Evolutionary conservation across 92 coral and sea anemone genomes (phyloP).

Genomic region (Desmophyllum pertusum): DNA sequence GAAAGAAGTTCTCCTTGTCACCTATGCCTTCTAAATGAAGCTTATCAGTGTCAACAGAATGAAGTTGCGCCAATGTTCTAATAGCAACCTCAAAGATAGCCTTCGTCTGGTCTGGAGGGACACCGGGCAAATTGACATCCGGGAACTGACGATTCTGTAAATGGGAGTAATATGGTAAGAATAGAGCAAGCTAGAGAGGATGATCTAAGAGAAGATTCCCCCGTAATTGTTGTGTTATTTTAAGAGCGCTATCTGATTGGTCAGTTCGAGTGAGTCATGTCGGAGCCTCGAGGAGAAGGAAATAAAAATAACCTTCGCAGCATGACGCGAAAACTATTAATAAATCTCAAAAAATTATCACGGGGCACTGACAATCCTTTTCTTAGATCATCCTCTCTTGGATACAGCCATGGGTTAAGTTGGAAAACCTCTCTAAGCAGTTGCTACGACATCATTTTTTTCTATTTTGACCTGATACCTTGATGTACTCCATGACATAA

Average conservation of each 20-base stretch:
- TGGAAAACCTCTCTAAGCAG: background rate
- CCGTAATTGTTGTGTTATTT: too few relatives aligned
- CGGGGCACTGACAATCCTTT: too few relatives aligned
- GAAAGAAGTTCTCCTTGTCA: constrained; percentile 15
- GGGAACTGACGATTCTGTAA: constrained; percentile 41
- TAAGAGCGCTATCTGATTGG: too few relatives aligned
- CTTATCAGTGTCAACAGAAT: constrained; percentile 3
- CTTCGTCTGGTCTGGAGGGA: constrained; percentile 16
- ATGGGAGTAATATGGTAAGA: background rate
- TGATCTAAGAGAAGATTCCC: too few relatives aligned
- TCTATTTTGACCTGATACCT: constrained; percentile 19
- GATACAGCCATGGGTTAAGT: background rate
- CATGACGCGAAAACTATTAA: too few relatives aligned
- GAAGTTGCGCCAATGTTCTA: constrained; percentile 17
- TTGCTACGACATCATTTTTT: too few relatives aligned
- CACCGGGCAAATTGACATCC: constrained; percentile 34
- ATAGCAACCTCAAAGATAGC: constrained; percentile 34
- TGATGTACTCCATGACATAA: constrained; percentile 47
- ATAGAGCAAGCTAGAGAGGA: background rate
- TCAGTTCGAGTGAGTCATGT: too few relatives aligned
- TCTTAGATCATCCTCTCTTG: too few relatives aligned
- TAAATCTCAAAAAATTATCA: too few relatives aligned
- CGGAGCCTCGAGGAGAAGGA: background rate
- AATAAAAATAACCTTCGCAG: too few relatives aligned
- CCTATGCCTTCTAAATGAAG: constrained; percentile 5